These are phyloP conservation scores for Zophobas morio DNA, from an alignment of 1,140 invertebrate species.

Conservation along the genomic window DNA sequence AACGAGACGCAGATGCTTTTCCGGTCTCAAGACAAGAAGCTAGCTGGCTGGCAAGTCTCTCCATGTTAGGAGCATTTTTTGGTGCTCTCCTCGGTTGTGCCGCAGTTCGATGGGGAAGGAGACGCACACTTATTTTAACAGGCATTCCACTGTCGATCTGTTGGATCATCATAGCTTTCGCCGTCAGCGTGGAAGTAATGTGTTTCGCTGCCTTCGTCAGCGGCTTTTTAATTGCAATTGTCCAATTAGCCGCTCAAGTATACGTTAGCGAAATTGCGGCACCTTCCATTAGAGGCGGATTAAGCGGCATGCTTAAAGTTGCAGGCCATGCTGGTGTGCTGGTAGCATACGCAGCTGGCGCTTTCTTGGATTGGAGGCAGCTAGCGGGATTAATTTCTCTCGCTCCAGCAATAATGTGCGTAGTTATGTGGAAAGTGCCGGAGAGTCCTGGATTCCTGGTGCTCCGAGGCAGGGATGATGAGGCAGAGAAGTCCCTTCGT, in stretches of 20 bases:
- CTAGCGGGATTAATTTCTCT: constrained; percentile 82
- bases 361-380: constrained; percentile 86
- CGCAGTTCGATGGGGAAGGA: constrained; percentile 81
- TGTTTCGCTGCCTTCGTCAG: constrained; percentile 84
- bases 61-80: constrained; percentile 83
- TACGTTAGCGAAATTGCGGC: constrained; percentile 94
- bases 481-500: constrained; percentile 82
- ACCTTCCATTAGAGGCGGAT: constrained; percentile 85
- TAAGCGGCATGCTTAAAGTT: constrained; percentile 89
- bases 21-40: constrained; percentile 82
- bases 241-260: constrained; percentile 85
- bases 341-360: constrained; percentile 84
- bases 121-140: constrained; percentile 77
- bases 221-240: constrained; percentile 84
- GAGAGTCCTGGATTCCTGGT: constrained; percentile 88
- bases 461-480: constrained; percentile 80
- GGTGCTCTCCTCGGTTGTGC: constrained; percentile 83
- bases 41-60: constrained; percentile 86
- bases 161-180: constrained; percentile 84
- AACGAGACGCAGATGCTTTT: constrained; percentile 73
- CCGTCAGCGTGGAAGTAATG: constrained; percentile 81
- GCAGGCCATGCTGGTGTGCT: constrained; percentile 88
- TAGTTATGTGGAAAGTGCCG: constrained; percentile 81
- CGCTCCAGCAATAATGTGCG: constrained; percentile 79
- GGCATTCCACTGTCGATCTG: constrained; percentile 81